Evolutionary conservation across 1,140 invertebrate species (phyloP).

Genomic region (Akabosia matsudoensis): DNA sequence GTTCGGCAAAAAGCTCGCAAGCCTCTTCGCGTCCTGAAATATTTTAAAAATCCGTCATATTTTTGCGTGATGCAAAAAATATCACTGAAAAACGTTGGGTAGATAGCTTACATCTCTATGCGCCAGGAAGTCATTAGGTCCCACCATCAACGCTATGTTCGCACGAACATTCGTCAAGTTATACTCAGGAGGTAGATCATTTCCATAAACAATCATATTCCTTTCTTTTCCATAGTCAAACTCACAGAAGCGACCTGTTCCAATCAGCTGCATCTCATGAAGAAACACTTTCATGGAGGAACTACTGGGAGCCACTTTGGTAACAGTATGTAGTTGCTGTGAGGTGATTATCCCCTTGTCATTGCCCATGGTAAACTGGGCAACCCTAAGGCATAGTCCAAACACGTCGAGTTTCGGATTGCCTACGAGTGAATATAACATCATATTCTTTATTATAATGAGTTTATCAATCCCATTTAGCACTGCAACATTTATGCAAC

Average conservation of each 20-base stretch:
- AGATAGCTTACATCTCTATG: slow-evolving; percentile 15
- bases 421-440: neutral
- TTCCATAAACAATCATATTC: slow-evolving; percentile 8
- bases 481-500: neutral
- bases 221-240: slow-evolving; percentile 10
- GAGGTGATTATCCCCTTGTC: slow-evolving; percentile 8
- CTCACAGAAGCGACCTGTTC: neutral
- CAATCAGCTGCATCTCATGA: slow-evolving; percentile 3
- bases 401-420: slow-evolving; percentile 2
- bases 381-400: neutral
- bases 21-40: slow-evolving; percentile 9
- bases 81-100: too few relatives aligned
- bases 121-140: neutral
- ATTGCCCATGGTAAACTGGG: neutral
- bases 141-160: neutral
- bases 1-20: slow-evolving; percentile 55
- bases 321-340: neutral
- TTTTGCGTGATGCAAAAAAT: neutral
- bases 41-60: neutral
- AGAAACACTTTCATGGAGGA: neutral
- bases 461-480: neutral
- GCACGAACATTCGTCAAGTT: neutral
- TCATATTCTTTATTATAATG: neutral
- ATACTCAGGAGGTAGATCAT: neutral
- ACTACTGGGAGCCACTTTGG: neutral